Evolutionary conservation across 2,888 invertebrate genomes (phyloP), one percentile per base, ranked within the genome.

Genomic region (Odontomyia ornata): DNA sequence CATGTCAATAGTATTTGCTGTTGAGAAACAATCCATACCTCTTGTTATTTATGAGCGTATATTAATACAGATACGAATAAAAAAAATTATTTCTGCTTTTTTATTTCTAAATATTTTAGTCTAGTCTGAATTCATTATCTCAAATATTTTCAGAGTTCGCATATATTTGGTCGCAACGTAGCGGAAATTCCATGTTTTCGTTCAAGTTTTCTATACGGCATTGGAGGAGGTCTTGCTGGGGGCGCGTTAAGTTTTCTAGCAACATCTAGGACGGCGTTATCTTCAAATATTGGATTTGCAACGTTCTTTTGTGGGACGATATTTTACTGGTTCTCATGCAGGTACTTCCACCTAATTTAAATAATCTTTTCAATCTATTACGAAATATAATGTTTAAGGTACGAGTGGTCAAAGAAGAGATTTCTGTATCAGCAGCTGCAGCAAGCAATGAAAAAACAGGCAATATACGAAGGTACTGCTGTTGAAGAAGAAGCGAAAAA

Each of bases 141-240:
- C 52, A 13, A 15, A 80, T 78, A 79, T 65, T 87, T 87, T 75
- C 85, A 92, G 91, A 87, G 89, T 43, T 80, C 92, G 5, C 83
- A 89, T 13, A 81, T 94, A 71, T 93, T 93, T 84, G 94, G 94
- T 11, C 88, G 91, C 81, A 92, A 94, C 85, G 84, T 94, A 25
- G 87, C 92, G 0, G 89, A 92, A 86, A 92, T 95, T 78, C 94
- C 94, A 0, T 95, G 95, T 85, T 95, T 94, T 84, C 89, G 93
- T 79, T 91, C 91, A 82, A 93, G 93, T 83, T 92, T 93, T 82
- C 83, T 95, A 0, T 92, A 92, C 85, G 94, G 95, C 11, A 90
- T 94, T 73, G 86, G 89, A 72, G 89, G 92, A 62, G 95, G 95
- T 69, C 82, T 95, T 27, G 91, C 89, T 2, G 84, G 88, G 79